Evolutionary conservation across 2,888 invertebrate genomes (phyloP), one percentile per base, ranked within the genome.

Genomic region (Dorcus parallelipipedus): DNA sequence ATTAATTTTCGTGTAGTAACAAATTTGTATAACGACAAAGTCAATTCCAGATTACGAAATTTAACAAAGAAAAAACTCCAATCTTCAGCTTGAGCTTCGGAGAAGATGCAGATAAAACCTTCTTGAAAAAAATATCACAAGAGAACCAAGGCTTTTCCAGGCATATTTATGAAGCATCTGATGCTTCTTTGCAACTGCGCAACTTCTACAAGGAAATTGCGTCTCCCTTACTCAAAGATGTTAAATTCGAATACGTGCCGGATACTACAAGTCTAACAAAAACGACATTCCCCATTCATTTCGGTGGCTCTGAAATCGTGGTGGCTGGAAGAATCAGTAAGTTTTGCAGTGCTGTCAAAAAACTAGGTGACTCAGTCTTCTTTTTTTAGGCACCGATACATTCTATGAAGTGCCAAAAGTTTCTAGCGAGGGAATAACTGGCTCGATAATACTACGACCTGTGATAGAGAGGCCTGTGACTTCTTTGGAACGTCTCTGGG

Each of bases 31-130:
- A 0, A 33, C 7, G 1, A 1, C 3, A 33, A 33, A 33, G 26
- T 33, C 26, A 33, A 38, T 54, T 58, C 9, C 52, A 65, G 64
- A 58, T 64, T 39, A 40, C 57, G 40, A 65, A 64, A 43, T 39
- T 76, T 64, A 81, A 80, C 64, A 79, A 82, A 17, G 77, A 49
- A n/a, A 57, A 52, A 10, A 57, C 64, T 8, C 67, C 86, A 4
- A 83, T 90, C 56, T 89, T 85, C 72, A 83, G 85, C 0, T 79
- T 91, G 43, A 88, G 87, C n/a, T 89, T 90, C 69, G 90, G 90
- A 2, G 82, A 83, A 58, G 86, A 84, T 56, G 87, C 88, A 0
- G 86, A 89, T 73, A 83, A 84, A 65, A 76, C 80, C 23, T 86
- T 90, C 73, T 75, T 91, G 20, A 83, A 86, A 68, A 84, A 84